Conservation (phyloP, 1,140 invertebrate species). For the Cotesia vestalis region DNA sequence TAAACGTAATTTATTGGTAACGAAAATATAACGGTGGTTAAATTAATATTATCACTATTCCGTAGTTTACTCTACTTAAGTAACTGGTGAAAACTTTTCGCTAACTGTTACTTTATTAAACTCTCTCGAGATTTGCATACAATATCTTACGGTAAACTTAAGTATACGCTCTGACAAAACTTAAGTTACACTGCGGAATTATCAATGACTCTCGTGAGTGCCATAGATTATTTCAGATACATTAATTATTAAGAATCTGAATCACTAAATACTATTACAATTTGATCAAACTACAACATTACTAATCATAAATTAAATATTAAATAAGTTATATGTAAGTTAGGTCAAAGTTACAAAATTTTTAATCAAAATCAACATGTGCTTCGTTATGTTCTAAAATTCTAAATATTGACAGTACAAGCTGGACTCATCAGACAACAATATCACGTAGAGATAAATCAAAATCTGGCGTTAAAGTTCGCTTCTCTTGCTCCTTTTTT, state of each 20-base stretch:
- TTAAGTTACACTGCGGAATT: conserved; percentile 28
- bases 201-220: conserved; percentile 23
- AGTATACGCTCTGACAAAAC: not conserved
- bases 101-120: conserved; percentile 10
- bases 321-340: too few species aligned
- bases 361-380: too few species aligned
- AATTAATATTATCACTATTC: not conserved
- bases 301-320: too few species aligned
- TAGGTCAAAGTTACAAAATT: too few species aligned
- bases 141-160: conserved; percentile 7
- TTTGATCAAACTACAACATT: not conserved
- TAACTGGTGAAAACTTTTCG: not conserved
- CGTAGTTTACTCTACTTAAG: not conserved
- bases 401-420: too few species aligned
- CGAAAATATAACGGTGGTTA: not conserved
- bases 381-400: too few species aligned
- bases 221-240: conserved; percentile 20
- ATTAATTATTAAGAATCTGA: conserved; percentile 23
- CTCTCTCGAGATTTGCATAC: conserved; percentile 5
- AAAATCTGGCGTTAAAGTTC: too few species aligned
- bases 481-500: too few species aligned
- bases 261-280: conserved; percentile 17
- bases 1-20: too few species aligned
- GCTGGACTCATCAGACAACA: too few species aligned
- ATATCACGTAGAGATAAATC: too few species aligned